Percentiles rank a stretch among this genome's conserved stretches.
These are phyloP conservation scores for Hydrozoanthus tunicans DNA, from an alignment of 64 coral and sea anemone genomes.

Conservation along the genomic window DNA sequence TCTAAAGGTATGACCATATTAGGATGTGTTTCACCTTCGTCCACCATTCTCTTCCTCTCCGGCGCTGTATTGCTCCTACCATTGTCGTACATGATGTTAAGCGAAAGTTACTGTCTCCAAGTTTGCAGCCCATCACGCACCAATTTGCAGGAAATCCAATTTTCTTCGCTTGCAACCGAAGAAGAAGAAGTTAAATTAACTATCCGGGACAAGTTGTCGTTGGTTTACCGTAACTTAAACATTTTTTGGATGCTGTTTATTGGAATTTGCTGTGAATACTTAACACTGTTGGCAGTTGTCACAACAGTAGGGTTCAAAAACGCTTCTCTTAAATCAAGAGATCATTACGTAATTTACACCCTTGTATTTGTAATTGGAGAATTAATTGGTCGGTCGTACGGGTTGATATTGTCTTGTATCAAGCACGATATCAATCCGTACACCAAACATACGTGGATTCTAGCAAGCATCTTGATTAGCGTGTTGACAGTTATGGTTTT, in stretches of 20 bases:
- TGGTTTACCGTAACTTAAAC: background rate
- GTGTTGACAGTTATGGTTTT: slow-evolving; percentile 54
- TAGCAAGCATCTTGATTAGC: slow-evolving; percentile 1
- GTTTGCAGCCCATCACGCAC: background rate
- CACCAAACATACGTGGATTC: slow-evolving; percentile 66
- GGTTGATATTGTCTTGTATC: slow-evolving; percentile 48
- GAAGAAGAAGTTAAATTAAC: background rate
- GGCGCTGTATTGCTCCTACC: background rate
- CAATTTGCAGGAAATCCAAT: background rate
- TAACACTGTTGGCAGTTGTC: slow-evolving; percentile 2
- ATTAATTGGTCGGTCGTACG: slow-evolving; percentile 76
- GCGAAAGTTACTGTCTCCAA: background rate
- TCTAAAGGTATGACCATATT: slow-evolving; percentile 46
- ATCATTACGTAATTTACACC: slow-evolving; percentile 75
- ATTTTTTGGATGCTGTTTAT: background rate
- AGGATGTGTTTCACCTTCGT: slow-evolving; percentile 20
- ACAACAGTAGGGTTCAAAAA: slow-evolving; percentile 46
- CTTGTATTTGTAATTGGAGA: slow-evolving; percentile 69
- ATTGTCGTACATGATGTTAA: slow-evolving; percentile 3
- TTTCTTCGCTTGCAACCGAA: background rate
- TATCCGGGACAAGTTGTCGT: background rate
- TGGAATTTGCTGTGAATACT: slow-evolving; percentile 46
- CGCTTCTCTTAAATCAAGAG: slow-evolving; percentile 69
- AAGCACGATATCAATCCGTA: slow-evolving; percentile 45
- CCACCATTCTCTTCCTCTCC: background rate